Conservation (phyloP, 2,113 vertebrate genomes). For the Bos indicus region DNA sequence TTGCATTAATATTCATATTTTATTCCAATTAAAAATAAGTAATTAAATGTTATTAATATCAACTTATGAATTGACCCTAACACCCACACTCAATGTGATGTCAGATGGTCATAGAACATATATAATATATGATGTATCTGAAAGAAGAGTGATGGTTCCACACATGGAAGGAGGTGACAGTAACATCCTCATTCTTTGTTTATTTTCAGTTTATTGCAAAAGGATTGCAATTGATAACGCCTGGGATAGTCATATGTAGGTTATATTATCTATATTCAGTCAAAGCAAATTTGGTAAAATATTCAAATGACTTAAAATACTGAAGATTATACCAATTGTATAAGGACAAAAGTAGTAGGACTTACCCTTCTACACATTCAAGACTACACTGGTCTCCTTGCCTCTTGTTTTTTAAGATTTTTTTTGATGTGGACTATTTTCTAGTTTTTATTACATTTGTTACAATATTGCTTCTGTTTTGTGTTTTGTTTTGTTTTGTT, state of each 20-base stretch:
- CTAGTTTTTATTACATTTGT: not conserved
- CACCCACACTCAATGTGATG: not conserved
- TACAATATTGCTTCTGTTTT: not conserved
- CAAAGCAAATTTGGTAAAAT: not conserved
- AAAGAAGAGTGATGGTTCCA: not conserved
- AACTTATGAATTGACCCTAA: not conserved
- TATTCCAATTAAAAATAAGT: not conserved
- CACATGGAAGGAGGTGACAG: not conserved
- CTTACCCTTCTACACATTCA: not conserved
- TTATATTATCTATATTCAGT: not conserved
- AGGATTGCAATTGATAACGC: not conserved
- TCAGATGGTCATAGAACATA: not conserved
- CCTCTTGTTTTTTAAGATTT: not conserved
- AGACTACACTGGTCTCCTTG: not conserved
- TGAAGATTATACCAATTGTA: not conserved
- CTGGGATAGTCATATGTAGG: not conserved
- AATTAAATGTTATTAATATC: not conserved
- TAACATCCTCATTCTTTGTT: not conserved
- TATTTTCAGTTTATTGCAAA: constrained; percentile 3
- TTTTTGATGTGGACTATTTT: not conserved
- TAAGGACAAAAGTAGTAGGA: not conserved
- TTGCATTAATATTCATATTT: not conserved
- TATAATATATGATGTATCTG: not conserved
- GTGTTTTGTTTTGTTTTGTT: not conserved
- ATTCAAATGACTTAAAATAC: not conserved